Conservation (phyloP, 2,113 vertebrate species). For the Scomber scombrus region DNA sequence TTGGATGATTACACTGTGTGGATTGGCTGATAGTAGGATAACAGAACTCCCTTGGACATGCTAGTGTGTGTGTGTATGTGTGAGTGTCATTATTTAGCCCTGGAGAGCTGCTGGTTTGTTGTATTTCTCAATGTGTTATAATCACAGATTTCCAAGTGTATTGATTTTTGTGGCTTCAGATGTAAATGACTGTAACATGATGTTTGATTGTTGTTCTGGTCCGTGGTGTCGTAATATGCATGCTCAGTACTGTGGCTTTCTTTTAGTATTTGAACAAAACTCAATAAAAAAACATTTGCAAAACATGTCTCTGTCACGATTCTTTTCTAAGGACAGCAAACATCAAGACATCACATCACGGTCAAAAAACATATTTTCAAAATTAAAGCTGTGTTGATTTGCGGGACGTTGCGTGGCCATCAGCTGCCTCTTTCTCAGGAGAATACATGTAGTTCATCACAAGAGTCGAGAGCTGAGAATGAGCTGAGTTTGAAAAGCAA, state of each 20-base stretch:
- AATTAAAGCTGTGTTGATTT: no score
- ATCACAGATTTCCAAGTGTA: slow-evolving; percentile 15
- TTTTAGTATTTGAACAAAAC: slow-evolving; percentile 29
- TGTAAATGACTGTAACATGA: slow-evolving; percentile 5
- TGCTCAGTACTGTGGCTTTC: slow-evolving; percentile 15
- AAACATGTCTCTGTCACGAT: background rate
- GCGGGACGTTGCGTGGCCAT: no score
- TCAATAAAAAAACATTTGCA: slow-evolving; percentile 42
- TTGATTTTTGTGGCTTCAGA: slow-evolving; percentile 24
- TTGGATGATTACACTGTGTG: background rate
- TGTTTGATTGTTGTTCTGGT: slow-evolving; percentile 23
- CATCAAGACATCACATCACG: no score
- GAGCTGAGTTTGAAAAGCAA: no score
- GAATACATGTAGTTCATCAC: no score
- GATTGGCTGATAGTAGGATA: background rate
- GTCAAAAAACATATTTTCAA: no score
- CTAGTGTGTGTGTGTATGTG: background rate
- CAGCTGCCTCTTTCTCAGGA: no score
- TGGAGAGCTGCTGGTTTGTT: slow-evolving; percentile 66
- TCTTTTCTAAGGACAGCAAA: background rate
- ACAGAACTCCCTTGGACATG: slow-evolving; percentile 4
- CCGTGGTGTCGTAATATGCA: slow-evolving; percentile 21
- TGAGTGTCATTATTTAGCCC: slow-evolving; percentile 52
- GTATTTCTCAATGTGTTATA: slow-evolving; percentile 39
- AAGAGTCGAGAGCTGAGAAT: no score